phyloP scores from a whole-genome alignment of 2,797 vertebrate genomes.

The Limnodromus scolopaceus region DNA sequence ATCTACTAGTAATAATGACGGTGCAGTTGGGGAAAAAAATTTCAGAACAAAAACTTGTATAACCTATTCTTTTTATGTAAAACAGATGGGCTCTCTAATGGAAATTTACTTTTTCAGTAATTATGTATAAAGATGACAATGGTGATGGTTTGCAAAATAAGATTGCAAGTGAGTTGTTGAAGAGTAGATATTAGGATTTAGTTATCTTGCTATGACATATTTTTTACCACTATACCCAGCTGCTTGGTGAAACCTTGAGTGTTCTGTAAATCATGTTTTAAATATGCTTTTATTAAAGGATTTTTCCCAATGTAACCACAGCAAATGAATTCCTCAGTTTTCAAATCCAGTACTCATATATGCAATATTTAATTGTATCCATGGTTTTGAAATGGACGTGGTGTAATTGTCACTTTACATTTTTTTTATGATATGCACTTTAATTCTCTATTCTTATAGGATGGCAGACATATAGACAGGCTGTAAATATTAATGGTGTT shows the following conservation, averaged over 20 bases:
- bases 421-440: neutral
- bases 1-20: neutral
- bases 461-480: neutral
- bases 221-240: neutral
- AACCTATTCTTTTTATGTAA: neutral
- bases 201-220: neutral
- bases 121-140: neutral
- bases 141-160: neutral
- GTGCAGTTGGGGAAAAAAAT: neutral
- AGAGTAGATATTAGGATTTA: neutral
- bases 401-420: neutral
- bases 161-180: neutral
- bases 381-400: neutral
- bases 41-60: neutral
- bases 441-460: neutral
- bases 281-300: neutral
- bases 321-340: neutral
- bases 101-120: neutral
- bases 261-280: neutral
- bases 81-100: neutral
- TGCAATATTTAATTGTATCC: neutral
- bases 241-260: neutral
- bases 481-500: neutral
- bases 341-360: neutral
- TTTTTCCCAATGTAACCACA: neutral